A percentile compares a stretch with the other conserved stretches of the same genome.
These are phyloP conservation scores for Cheiracanthium punctorium DNA, from an alignment of 2,888 invertebrate species.

Conservation along the genomic window DNA sequence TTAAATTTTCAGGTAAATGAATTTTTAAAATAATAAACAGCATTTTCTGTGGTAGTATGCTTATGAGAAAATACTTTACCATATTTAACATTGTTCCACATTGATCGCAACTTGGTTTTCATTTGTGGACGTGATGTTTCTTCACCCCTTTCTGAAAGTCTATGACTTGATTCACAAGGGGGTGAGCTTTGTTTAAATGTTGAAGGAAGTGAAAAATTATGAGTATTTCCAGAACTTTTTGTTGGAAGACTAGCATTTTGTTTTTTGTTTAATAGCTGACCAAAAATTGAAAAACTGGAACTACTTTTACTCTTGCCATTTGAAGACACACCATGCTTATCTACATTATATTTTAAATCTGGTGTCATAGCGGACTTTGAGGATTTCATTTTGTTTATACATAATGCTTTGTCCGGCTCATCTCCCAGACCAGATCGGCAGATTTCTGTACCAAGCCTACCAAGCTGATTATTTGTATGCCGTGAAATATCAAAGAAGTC, in stretches of 20 bases:
- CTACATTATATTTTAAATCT: neutral
- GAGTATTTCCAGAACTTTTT: neutral
- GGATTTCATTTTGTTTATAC: neutral
- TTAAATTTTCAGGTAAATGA: no score
- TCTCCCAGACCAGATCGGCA: neutral
- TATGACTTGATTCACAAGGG: neutral
- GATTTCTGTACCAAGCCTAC: neutral
- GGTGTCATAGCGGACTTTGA: neutral
- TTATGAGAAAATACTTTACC: no score
- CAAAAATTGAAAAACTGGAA: neutral
- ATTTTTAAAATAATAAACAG: no score
- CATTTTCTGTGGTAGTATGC: no score
- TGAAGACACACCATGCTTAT: neutral
- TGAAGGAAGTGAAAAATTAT: neutral
- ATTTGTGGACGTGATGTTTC: constrained; percentile 80
- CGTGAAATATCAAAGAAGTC: neutral
- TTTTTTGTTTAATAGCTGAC: constrained; percentile 27
- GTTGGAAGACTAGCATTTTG: neutral
- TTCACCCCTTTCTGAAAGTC: neutral
- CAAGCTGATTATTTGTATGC: neutral
- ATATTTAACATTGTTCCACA: constrained; percentile 95
- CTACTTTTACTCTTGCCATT: neutral
- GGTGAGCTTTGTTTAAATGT: neutral
- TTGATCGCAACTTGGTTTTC: constrained; percentile 87
- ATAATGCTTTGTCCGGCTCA: neutral